These are phyloP conservation scores for Drosophila nigricruria DNA, from an alignment of 2,888 invertebrate species.

Conservation along the genomic window DNA sequence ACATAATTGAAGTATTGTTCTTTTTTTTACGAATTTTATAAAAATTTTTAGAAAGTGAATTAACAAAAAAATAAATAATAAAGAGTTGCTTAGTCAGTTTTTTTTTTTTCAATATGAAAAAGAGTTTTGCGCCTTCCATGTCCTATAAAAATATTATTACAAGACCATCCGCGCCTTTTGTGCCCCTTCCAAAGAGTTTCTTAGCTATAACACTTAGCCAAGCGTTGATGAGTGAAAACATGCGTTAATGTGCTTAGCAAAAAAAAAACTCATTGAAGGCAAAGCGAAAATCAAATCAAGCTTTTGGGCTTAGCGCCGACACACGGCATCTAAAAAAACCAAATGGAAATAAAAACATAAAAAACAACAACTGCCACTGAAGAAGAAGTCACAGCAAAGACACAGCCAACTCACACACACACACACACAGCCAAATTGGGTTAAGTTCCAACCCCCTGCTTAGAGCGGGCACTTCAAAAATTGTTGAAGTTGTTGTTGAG, in stretches of 20 bases:
- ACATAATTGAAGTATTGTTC: too few species aligned
- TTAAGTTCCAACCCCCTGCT: conserved; percentile 42
- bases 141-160: conserved; percentile 27
- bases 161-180: conserved; percentile 8
- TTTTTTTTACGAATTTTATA: too few species aligned
- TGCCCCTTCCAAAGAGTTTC: neutral
- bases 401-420: conserved; percentile 37
- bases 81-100: too few species aligned
- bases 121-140: neutral
- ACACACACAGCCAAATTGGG: conserved; percentile 14
- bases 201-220: conserved; percentile 64
- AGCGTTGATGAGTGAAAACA: conserved; percentile 78
- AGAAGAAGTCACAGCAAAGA: conserved; percentile 59
- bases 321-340: conserved; percentile 46
- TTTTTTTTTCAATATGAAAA: neutral
- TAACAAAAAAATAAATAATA: too few species aligned
- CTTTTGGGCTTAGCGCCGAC: conserved; percentile 71
- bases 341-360: conserved; percentile 13
- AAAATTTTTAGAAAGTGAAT: too few species aligned
- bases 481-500: conserved; percentile 54
- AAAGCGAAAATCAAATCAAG: conserved; percentile 76
- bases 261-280: conserved; percentile 15
- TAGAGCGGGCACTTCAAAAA: conserved; percentile 59
- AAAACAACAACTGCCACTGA: conserved; percentile 31
- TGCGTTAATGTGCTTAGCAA: conserved; percentile 75